A percentile compares a stretch with the other conserved stretches of the same genome.
Conservation (phyloP, 2,888 invertebrate genomes). For the Muscina levida region DNA sequence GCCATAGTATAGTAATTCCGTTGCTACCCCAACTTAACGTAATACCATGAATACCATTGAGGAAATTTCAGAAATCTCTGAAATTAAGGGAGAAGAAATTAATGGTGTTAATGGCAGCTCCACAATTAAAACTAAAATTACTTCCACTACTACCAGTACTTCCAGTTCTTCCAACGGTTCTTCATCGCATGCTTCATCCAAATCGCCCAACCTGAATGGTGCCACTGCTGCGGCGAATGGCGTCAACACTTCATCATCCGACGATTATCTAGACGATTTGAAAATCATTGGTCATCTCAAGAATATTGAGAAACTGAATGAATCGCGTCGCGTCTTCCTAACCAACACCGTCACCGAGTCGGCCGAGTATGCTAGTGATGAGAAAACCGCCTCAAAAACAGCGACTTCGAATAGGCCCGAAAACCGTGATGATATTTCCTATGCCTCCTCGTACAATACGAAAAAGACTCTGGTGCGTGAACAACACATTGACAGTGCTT, state of each 20-base stretch:
- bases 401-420: constrained; percentile 33
- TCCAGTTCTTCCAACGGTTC: constrained; percentile 51
- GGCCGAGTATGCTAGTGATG: constrained; percentile 67
- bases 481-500: constrained; percentile 54
- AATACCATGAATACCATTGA: constrained; percentile 67
- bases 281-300: constrained; percentile 72
- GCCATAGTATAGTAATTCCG: neutral
- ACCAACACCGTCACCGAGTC: constrained; percentile 69
- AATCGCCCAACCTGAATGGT: constrained; percentile 5
- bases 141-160: constrained; percentile 47
- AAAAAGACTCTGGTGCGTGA: constrained; percentile 52
- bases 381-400: constrained; percentile 55
- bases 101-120: constrained; percentile 53
- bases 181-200: neutral
- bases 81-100: constrained; percentile 56
- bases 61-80: constrained; percentile 61
- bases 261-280: constrained; percentile 66
- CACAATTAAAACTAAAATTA: constrained; percentile 59
- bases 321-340: constrained; percentile 73
- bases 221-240: constrained; percentile 42
- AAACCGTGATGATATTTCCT: constrained; percentile 42
- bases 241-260: constrained; percentile 54
- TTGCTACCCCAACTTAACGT: constrained; percentile 11
- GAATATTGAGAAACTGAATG: constrained; percentile 74
- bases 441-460: constrained; percentile 33